These are phyloP conservation scores for Sarcophaga caerulescens DNA, from an alignment of 2,888 invertebrate species.

Conservation along the genomic window DNA sequence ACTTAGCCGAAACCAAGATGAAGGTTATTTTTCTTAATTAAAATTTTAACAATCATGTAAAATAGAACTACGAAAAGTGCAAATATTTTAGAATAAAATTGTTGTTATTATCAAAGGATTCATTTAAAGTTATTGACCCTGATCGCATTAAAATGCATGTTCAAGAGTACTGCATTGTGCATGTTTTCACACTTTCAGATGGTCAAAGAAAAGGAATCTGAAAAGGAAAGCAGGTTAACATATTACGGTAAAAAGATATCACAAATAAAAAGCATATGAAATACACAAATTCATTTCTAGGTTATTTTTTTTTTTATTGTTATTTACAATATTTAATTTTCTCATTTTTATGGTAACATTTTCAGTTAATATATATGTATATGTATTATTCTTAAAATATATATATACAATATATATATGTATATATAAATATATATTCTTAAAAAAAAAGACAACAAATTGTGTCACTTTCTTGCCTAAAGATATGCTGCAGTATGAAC, in stretches of 20 bases:
- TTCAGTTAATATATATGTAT: slow-evolving; percentile 33
- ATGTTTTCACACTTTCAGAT: slow-evolving; percentile 25
- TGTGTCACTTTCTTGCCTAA: slow-evolving; percentile 64
- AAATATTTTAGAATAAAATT: too few species aligned
- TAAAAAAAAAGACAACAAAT: slow-evolving; percentile 40
- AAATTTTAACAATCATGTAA: neutral
- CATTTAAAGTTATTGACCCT: neutral
- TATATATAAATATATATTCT: slow-evolving; percentile 7
- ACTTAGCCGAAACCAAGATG: slow-evolving; percentile 66
- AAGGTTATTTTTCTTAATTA: slow-evolving; percentile 62
- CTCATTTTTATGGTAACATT: slow-evolving; percentile 27
- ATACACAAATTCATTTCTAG: slow-evolving; percentile 40
- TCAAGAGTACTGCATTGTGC: neutral
- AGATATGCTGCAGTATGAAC: slow-evolving; percentile 60
- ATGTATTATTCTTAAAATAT: too few species aligned
- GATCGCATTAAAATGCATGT: neutral
- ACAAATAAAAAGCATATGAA: slow-evolving; percentile 33
- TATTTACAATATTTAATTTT: slow-evolving; percentile 38
- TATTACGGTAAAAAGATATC: slow-evolving; percentile 42
- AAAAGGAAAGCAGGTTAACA: slow-evolving; percentile 63
- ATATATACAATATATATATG: too few species aligned
- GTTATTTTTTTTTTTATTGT: slow-evolving; percentile 59
- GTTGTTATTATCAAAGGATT: neutral
- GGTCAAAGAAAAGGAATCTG: neutral
- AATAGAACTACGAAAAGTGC: neutral